Percentiles rank a stretch among this genome's conserved stretches.
Evolutionary conservation across 2,113 vertebrate genomes (phyloP).

Genomic region (Elachura formosa): DNA sequence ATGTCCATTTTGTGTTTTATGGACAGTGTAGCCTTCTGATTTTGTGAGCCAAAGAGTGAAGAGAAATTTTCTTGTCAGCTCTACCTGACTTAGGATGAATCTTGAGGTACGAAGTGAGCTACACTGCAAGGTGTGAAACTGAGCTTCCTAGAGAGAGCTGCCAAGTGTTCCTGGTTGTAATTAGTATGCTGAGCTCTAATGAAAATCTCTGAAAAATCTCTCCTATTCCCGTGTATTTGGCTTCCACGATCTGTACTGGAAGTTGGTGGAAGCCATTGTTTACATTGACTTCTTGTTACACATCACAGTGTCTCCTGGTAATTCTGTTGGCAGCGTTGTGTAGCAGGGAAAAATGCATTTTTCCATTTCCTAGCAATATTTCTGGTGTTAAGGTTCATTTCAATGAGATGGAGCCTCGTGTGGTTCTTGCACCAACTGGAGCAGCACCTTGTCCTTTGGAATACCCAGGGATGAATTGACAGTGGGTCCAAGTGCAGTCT

Average conservation of each 20-base stretch:
- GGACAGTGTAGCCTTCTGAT: not conserved
- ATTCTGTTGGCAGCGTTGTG: not conserved
- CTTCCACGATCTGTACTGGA: not conserved
- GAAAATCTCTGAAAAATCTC: no score
- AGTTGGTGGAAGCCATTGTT: not conserved
- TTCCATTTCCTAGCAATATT: not conserved
- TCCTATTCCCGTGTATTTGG: rapidly evolving
- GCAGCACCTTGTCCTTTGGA: not conserved
- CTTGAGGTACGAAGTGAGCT: no score
- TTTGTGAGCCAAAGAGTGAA: not conserved
- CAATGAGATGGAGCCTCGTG: not conserved
- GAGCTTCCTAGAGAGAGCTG: not conserved
- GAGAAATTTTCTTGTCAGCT: not conserved
- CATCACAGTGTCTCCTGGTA: rapidly evolving
- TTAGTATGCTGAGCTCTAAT: not conserved
- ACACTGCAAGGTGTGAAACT: rapidly evolving
- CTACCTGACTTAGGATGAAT: rapidly evolving
- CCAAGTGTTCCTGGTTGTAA: rapidly evolving
- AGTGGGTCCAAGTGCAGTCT: not conserved
- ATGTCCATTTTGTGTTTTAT: not conserved
- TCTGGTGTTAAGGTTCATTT: not conserved
- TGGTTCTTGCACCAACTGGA: not conserved
- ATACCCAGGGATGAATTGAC: rapidly evolving
- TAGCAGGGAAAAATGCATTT: not conserved
- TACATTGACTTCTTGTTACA: not conserved